Conservation (phyloP, 1,140 invertebrate genomes). For the Onthophagus taurus region DNA sequence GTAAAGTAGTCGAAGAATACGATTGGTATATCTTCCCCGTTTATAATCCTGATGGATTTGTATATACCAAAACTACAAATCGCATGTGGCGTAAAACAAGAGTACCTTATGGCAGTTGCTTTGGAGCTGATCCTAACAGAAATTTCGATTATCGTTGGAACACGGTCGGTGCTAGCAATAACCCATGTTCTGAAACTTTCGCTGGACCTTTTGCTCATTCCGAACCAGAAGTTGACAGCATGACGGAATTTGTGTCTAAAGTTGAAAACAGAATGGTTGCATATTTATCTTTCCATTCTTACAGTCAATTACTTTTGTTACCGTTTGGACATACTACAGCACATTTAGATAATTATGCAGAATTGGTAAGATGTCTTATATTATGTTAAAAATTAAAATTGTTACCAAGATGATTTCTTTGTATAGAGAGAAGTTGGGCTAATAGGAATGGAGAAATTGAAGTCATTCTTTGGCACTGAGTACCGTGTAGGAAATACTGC, state of each 20-base stretch:
- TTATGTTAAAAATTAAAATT: background rate
- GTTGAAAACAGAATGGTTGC: constrained; percentile 46
- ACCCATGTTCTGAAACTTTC: constrained; percentile 62
- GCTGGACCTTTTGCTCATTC: constrained; percentile 60
- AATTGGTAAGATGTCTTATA: constrained; percentile 42
- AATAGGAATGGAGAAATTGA: constrained; percentile 46
- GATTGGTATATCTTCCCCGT: constrained; percentile 67
- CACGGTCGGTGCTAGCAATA: constrained; percentile 49
- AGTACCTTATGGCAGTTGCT: constrained; percentile 44
- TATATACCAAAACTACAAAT: too few species aligned
- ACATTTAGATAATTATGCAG: constrained; percentile 50
- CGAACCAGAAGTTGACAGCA: constrained; percentile 57
- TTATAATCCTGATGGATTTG: too few species aligned
- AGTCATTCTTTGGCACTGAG: constrained; percentile 51
- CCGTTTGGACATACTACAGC: constrained; percentile 56
- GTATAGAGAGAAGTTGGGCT: constrained; percentile 47
- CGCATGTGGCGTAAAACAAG: constrained; percentile 70
- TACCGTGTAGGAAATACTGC: constrained; percentile 50
- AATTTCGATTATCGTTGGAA: constrained; percentile 67
- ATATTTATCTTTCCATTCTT: constrained; percentile 71
- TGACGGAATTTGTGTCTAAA: constrained; percentile 43
- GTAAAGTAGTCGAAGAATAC: too few species aligned
- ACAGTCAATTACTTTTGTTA: constrained; percentile 59
- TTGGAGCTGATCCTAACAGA: constrained; percentile 62
- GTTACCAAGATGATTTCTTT: constrained; percentile 5